phyloP scores from a whole-genome alignment of 2,113 vertebrate genomes.

The Aix galericulata region DNA sequence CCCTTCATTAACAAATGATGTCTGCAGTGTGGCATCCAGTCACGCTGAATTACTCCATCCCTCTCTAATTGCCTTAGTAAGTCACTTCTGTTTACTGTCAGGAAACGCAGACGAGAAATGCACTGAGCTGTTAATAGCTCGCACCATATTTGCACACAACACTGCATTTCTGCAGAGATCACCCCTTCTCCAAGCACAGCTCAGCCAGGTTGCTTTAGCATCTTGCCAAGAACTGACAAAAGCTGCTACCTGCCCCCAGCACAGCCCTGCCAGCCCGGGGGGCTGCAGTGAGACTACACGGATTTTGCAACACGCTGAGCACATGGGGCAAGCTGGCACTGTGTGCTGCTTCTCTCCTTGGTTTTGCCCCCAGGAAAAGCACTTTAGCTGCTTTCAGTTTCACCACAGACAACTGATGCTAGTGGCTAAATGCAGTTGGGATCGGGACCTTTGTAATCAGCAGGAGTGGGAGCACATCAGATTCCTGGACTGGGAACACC shows the following conservation, averaged over 20 bases:
- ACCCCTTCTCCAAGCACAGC: background rate
- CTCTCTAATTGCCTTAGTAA: slow-evolving; percentile 2
- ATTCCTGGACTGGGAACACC: background rate
- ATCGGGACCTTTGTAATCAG: background rate
- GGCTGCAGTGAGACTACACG: rapidly evolving
- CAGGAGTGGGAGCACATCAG: background rate
- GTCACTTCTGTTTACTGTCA: slow-evolving; percentile 30
- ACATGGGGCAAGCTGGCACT: background rate
- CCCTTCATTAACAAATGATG: background rate
- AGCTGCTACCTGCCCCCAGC: background rate
- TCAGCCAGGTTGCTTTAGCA: background rate
- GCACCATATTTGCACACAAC: background rate
- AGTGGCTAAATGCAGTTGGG: background rate
- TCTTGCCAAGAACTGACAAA: background rate
- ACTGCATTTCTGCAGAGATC: background rate
- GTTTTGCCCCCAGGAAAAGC: background rate
- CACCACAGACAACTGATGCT: background rate
- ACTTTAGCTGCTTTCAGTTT: rapidly evolving
- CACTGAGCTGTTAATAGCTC: background rate
- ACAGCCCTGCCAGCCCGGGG: background rate
- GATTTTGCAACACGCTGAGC: background rate
- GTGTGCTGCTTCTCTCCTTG: background rate
- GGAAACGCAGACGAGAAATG: slow-evolving; percentile 19
- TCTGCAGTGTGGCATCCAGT: background rate
- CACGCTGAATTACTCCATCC: background rate